These are phyloP conservation scores for Xanthorhoe designata DNA, from an alignment of 2,888 invertebrate genomes.

Conservation along the genomic window DNA sequence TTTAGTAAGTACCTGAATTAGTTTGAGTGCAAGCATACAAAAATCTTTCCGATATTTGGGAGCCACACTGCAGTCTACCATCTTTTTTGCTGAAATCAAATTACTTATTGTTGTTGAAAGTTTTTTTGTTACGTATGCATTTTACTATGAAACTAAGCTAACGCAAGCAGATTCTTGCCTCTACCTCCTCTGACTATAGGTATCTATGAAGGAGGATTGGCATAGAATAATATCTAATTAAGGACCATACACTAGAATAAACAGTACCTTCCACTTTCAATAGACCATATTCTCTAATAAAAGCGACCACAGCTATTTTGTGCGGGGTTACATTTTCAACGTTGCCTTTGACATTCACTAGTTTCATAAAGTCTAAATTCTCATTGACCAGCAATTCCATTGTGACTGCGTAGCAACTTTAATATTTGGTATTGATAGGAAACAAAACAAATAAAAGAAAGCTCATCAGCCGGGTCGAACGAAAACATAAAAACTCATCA, in stretches of 20 bases:
- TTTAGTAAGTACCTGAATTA: slow-evolving; percentile 88
- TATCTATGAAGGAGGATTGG: neutral
- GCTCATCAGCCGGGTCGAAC: too few relatives aligned
- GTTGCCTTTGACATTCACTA: slow-evolving; percentile 73
- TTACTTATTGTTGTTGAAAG: neutral
- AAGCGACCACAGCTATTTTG: slow-evolving; percentile 91
- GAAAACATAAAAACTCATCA: too few relatives aligned
- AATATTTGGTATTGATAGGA: neutral
- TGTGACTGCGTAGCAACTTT: neutral
- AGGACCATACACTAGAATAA: too few relatives aligned
- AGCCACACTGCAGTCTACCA: slow-evolving; percentile 79
- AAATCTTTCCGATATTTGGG: slow-evolving; percentile 90
- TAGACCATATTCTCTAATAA: slow-evolving; percentile 91
- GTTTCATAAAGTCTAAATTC: slow-evolving; percentile 70
- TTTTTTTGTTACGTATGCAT: too few relatives aligned
- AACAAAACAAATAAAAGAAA: neutral
- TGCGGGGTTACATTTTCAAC: slow-evolving; percentile 91
- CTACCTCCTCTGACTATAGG: too few relatives aligned
- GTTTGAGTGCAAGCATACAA: slow-evolving; percentile 91
- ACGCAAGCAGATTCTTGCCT: too few relatives aligned
- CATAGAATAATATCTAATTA: neutral
- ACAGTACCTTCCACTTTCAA: slow-evolving; percentile 81
- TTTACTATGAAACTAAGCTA: too few relatives aligned
- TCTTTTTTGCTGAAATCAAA: slow-evolving; percentile 79
- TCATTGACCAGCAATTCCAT: slow-evolving; percentile 69